phyloP scores from a whole-genome alignment of 1,140 invertebrate genomes.

The Ruditapes philippinarum region DNA sequence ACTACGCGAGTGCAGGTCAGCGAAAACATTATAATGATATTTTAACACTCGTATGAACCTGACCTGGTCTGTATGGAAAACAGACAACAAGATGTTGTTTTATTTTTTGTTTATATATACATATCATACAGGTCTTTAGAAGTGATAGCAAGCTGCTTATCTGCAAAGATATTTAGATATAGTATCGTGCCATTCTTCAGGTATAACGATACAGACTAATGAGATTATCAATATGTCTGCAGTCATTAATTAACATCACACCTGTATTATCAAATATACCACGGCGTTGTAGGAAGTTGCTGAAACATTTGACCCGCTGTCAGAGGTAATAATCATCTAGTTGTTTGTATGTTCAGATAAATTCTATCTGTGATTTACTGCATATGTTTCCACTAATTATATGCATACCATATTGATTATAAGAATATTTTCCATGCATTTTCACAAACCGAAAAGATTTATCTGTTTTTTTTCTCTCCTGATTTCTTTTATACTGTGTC shows the following conservation, averaged over 20 bases:
- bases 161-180: neutral
- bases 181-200: neutral
- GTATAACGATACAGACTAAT: neutral
- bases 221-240: conserved; percentile 2
- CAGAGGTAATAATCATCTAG: neutral
- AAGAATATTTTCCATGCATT: too few relatives aligned
- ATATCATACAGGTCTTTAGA: neutral
- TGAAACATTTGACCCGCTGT: neutral
- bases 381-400: neutral
- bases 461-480: too few relatives aligned
- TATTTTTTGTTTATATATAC: neutral
- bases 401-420: neutral
- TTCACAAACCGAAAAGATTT: too few relatives aligned
- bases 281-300: neutral
- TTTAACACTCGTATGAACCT: too few relatives aligned
- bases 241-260: neutral
- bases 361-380: neutral
- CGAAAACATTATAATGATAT: too few relatives aligned
- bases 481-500: too few relatives aligned
- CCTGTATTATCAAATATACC: neutral
- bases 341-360: neutral
- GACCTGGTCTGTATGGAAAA: neutral
- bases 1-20: too few relatives aligned
- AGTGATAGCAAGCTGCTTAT: neutral
- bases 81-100: neutral